phyloP scores from a whole-genome alignment of 2,797 vertebrate species.

The Mormyrops boulengeri region DNA sequence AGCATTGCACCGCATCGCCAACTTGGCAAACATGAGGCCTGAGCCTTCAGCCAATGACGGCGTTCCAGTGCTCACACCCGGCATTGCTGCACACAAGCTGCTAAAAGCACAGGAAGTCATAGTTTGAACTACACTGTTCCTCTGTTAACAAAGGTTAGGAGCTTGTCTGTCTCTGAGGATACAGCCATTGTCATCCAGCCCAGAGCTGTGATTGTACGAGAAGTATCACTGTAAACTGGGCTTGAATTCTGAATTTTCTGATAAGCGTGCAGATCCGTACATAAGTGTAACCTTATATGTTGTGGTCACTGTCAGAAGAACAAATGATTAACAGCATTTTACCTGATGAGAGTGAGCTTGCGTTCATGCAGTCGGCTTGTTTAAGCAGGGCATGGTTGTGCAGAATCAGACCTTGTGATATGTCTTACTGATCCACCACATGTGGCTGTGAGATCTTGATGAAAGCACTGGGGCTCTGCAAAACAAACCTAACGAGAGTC shows the following conservation, averaged over 20 bases:
- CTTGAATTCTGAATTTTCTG: not conserved
- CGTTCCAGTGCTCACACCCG: not conserved
- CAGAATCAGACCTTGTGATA: not conserved
- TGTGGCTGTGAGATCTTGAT: not conserved
- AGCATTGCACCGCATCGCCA: not conserved
- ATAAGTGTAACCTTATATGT: not conserved
- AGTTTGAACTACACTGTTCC: not conserved
- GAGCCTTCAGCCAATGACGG: not conserved
- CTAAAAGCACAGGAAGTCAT: not conserved
- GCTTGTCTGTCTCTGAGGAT: not conserved
- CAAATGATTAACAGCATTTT: not conserved
- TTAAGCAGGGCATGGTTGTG: not conserved
- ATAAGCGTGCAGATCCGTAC: not conserved
- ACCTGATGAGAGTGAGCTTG: not conserved
- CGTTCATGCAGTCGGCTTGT: not conserved
- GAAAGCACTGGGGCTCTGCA: not conserved
- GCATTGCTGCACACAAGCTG: not conserved
- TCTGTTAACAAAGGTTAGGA: not conserved
- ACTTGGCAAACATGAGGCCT: not conserved
- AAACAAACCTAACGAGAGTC: not conserved
- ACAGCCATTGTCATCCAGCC: not conserved
- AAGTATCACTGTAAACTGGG: not conserved
- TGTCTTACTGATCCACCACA: not conserved
- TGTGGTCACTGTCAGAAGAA: not conserved
- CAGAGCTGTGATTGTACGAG: not conserved